Conservation (phyloP, 92 coral and sea anemone genomes). For the Anthopleura xanthogrammica region DNA sequence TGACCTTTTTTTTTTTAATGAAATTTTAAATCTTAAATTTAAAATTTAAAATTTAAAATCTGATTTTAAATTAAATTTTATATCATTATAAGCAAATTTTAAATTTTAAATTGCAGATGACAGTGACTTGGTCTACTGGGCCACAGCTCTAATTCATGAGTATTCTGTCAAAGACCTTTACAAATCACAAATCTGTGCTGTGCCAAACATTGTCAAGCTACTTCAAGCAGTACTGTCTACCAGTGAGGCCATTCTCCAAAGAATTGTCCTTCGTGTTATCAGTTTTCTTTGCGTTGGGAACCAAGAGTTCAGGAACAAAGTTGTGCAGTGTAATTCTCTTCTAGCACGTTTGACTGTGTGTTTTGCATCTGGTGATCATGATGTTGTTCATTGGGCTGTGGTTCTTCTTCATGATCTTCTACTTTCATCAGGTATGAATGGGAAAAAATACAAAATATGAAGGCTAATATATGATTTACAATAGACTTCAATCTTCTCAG, state of each 20-base stretch:
- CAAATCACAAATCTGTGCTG: conserved; percentile 73
- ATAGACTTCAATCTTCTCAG: too few species aligned
- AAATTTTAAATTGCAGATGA: conserved; percentile 54
- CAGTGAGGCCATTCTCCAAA: conserved; percentile 90
- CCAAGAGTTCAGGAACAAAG: conserved; percentile 59
- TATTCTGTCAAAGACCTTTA: conserved; percentile 79
- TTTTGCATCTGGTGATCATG: conserved; percentile 93
- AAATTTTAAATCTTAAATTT: too few species aligned
- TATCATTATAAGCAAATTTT: too few species aligned
- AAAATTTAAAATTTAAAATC: too few species aligned
- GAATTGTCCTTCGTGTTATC: conserved; percentile 80
- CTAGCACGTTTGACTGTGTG: conserved; percentile 80
- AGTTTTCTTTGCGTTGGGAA: conserved; percentile 87
- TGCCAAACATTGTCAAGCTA: conserved; percentile 77
- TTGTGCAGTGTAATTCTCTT: conserved; percentile 60
- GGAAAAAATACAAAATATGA: not conserved
- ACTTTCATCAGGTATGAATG: conserved; percentile 77
- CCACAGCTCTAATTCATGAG: conserved; percentile 92
- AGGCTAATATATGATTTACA: not conserved
- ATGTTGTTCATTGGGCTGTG: conserved; percentile 92
- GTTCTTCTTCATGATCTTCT: conserved; percentile 86
- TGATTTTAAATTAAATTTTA: too few species aligned
- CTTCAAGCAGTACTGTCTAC: conserved; percentile 78
- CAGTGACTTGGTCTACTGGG: conserved; percentile 94
- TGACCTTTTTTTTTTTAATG: too few species aligned